Evolutionary conservation across 2,113 vertebrate genomes (phyloP).

Genomic region (Hylia prasina): DNA sequence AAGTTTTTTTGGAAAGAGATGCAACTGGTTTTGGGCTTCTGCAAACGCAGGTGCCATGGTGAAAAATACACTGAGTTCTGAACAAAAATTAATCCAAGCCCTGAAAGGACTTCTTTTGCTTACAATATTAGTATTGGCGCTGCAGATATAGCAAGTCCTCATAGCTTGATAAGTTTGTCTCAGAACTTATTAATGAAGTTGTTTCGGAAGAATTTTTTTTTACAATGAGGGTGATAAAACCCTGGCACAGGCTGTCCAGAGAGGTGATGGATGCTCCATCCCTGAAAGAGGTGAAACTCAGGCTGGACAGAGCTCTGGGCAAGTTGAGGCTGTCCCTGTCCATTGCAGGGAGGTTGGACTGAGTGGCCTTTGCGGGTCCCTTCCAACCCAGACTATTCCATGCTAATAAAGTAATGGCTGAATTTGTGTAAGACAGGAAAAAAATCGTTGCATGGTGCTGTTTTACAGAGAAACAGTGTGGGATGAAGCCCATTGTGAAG

Average conservation of each 20-base stretch:
- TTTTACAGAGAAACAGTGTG: neutral
- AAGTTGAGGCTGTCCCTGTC: neutral
- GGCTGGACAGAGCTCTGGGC: neutral
- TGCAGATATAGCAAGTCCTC: neutral
- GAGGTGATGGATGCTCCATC: neutral
- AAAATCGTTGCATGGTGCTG: neutral
- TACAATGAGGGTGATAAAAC: neutral
- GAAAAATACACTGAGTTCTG: neutral
- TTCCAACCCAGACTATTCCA: neutral
- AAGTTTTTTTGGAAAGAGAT: neutral
- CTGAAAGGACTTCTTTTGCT: neutral
- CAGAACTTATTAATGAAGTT: neutral
- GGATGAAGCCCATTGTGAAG: neutral
- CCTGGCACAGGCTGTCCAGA: neutral
- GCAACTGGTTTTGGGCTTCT: neutral
- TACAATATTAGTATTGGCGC: neutral
- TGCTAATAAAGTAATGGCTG: accelerated
- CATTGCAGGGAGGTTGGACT: neutral
- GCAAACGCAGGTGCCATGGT: neutral
- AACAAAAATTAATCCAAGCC: neutral
- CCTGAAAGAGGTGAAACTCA: neutral
- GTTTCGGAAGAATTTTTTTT: neutral
- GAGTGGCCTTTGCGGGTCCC: neutral
- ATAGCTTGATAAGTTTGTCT: neutral
- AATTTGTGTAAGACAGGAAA: neutral